Evolutionary conservation across 2,888 invertebrate genomes (phyloP), one percentile per base, ranked within the genome.

Genomic region (Hylaea fasciaria): DNA sequence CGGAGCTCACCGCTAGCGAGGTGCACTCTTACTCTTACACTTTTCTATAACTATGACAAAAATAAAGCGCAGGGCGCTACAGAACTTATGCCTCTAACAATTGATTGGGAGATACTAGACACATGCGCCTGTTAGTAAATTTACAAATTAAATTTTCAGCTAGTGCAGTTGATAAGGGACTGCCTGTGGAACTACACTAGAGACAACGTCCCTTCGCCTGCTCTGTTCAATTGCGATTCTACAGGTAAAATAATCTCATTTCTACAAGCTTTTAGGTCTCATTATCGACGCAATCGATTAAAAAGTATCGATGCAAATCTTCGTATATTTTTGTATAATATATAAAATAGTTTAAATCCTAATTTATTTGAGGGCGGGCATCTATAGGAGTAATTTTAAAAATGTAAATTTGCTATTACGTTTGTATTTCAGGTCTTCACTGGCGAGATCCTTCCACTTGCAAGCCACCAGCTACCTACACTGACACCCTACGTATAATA

Each of bases 171-270:
- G 54, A 84, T 98, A 68, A 94, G 96, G 50, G 97, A 98, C 78
- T 97, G 97, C 75, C 93, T 98, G 57, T 98, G 98, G 97, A 96
- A 95, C 74, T 98, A 97, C 80, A 95, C 98, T 83, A 94, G 97
- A 68, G 97, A 97, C 78, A 95, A 97, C 80, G 96, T 97, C 17
- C 97, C 97, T 0, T 96, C 97, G 0, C 97, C 97, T 0, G 95
- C 96, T 0, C 85, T 97, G 10, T 97, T 97, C 73, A 91, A 93
- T 0, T 94, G 94, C 52, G 96, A 96, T 78, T 85, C 93, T 37
- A 94, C 94, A 72, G 95, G 94, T 78, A 81, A 61, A 1, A 8
- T 16, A 17, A 37, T n/a, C 35, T 11, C 9, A 11, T n/a, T n/a
- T n/a, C n/a, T n/a, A n/a, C n/a, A n/a, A n/a, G n/a, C n/a, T n/a